Percentiles rank a stretch among this genome's conserved stretches.
These are phyloP conservation scores for Macrostomum lignano DNA, from an alignment of 1,140 invertebrate species.

Conservation along the genomic window DNA sequence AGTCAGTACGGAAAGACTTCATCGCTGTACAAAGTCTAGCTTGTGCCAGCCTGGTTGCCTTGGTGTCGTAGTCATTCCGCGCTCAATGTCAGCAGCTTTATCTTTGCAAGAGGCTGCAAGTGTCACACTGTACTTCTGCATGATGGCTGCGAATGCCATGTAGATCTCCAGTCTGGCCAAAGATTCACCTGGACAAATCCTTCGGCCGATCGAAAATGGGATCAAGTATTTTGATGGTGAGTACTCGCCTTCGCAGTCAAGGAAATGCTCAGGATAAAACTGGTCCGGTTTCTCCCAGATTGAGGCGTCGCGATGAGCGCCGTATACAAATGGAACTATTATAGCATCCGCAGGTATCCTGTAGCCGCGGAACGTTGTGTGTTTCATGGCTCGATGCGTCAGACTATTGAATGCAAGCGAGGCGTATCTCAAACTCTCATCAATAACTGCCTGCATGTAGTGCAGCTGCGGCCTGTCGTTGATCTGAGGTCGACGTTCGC, in stretches of 20 bases:
- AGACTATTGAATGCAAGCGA: constrained; percentile 36
- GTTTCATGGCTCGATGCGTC: constrained; percentile 9
- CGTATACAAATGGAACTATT: constrained; percentile 23
- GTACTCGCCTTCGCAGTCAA: constrained; percentile 31
- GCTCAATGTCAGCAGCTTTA: too few species aligned
- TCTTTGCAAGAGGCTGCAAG: too few species aligned
- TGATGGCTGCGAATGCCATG: constrained; percentile 14
- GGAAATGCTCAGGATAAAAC: constrained; percentile 39
- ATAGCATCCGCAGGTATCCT: constrained; percentile 17
- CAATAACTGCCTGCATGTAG: constrained; percentile 37
- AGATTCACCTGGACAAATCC: constrained; percentile 14
- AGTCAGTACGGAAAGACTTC: too few species aligned
- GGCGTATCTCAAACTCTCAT: constrained; percentile 45
- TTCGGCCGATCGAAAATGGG: constrained; percentile 10
- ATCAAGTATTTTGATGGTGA: constrained; percentile 33
- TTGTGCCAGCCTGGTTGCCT: too few species aligned
- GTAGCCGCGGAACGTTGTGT: constrained; percentile 14
- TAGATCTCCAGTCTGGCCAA: constrained; percentile 19
- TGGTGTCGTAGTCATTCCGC: too few species aligned
- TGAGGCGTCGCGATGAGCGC: constrained; percentile 19
- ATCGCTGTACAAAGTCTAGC: too few species aligned
- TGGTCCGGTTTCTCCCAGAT: constrained; percentile 39
- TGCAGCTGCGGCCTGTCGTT: constrained; percentile 11
- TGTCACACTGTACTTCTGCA: too few species aligned
- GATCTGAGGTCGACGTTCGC: constrained; percentile 3